Conservation (phyloP, 1,140 invertebrate genomes). For the Caenorhabditis brenneri region DNA sequence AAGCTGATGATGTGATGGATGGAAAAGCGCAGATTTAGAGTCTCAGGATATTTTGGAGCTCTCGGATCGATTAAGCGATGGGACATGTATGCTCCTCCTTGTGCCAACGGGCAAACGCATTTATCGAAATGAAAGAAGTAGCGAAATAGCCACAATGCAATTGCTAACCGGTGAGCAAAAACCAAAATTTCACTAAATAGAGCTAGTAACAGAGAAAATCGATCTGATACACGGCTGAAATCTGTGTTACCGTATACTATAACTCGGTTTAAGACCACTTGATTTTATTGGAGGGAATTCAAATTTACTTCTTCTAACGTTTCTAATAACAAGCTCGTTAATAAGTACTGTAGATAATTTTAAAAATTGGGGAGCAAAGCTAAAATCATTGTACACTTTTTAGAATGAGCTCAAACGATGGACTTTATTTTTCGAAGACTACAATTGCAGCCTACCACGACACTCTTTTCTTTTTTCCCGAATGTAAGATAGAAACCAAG, state of each 20-base stretch:
- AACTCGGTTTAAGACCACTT: no score
- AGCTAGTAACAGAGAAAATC: not conserved
- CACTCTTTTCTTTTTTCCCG: slow-evolving; percentile 1
- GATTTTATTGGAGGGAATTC: no score
- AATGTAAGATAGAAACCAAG: no score
- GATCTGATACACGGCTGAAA: not conserved
- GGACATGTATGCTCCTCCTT: slow-evolving; percentile 12
- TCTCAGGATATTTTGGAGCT: slow-evolving; percentile 5
- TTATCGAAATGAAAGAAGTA: slow-evolving; percentile 11
- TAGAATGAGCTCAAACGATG: slow-evolving; percentile 14
- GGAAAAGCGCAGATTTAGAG: slow-evolving; percentile 22
- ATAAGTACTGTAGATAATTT: no score
- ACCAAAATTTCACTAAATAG: not conserved
- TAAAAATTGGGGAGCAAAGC: not conserved
- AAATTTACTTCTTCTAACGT: no score
- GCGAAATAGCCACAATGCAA: slow-evolving; percentile 14
- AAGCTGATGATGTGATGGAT: slow-evolving; percentile 1
- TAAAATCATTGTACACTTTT: not conserved
- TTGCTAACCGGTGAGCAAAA: not conserved
- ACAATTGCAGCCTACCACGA: slow-evolving; percentile 21
- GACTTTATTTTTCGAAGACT: slow-evolving; percentile 8
- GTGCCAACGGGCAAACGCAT: slow-evolving; percentile 25
- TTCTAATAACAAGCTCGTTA: no score
- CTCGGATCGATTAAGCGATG: not conserved
- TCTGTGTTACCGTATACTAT: not conserved